A percentile compares a stretch with the other conserved stretches of the same genome.
phyloP scores from a whole-genome alignment of 2,113 vertebrate genomes.

The Polypterus senegalus region DNA sequence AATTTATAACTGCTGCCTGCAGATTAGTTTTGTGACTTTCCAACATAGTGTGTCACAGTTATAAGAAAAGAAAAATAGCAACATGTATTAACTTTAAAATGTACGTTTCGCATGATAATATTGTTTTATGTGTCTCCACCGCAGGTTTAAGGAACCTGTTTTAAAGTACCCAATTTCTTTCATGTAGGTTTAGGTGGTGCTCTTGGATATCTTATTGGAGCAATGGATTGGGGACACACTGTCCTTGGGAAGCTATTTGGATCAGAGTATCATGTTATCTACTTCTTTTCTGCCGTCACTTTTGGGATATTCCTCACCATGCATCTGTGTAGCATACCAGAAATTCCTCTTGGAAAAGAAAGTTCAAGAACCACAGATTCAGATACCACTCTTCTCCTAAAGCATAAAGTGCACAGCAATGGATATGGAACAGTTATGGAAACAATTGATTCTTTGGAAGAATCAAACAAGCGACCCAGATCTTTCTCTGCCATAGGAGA shows the following conservation, averaged over 20 bases:
- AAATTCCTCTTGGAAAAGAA: constrained; percentile 50
- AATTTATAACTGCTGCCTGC: too few species aligned
- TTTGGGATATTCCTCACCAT: constrained; percentile 61
- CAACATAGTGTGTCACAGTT: too few species aligned
- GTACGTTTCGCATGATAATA: too few species aligned
- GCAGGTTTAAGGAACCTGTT: neutral
- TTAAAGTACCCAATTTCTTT: neutral
- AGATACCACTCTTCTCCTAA: constrained; percentile 26
- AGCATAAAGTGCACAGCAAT: constrained; percentile 23
- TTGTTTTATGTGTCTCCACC: neutral
- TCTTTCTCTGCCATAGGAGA: constrained; percentile 42
- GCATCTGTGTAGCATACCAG: constrained; percentile 86
- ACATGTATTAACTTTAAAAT: too few species aligned
- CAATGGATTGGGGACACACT: constrained; percentile 81
- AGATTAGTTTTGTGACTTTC: too few species aligned
- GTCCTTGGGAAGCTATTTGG: constrained; percentile 58
- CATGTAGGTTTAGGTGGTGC: constrained; percentile 80
- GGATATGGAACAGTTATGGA: constrained; percentile 58
- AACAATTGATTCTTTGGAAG: constrained; percentile 29
- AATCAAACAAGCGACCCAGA: constrained; percentile 32
- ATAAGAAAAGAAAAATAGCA: too few species aligned
- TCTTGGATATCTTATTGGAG: constrained; percentile 79
- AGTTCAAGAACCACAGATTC: neutral
- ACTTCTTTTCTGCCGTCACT: constrained; percentile 68
- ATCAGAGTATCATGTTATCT: constrained; percentile 94